Conservation (phyloP, 2,888 invertebrate species). For the Anorthoa munda region DNA sequence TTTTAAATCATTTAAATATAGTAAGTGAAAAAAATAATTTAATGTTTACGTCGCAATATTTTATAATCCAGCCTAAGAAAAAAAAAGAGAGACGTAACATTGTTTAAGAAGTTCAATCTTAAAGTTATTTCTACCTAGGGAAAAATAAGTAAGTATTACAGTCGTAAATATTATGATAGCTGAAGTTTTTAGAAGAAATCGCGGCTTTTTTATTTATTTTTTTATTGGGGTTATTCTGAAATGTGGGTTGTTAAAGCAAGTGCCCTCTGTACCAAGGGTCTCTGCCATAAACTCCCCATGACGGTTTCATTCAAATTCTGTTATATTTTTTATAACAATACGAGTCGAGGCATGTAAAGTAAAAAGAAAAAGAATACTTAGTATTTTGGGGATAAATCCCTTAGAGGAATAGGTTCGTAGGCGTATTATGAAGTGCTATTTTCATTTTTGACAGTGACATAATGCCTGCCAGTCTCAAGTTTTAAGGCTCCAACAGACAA, state of each 20-base stretch:
- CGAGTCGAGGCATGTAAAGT: not conserved
- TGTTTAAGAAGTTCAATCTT: conserved; percentile 28
- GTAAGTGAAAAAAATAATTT: not conserved
- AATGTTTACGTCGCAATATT: not conserved
- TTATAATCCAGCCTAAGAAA: not conserved
- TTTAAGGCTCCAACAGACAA: not conserved
- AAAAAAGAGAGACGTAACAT: not conserved
- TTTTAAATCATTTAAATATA: not conserved
- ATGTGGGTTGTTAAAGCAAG: not conserved
- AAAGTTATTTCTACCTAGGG: conserved; percentile 26
- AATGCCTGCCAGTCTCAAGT: not conserved
- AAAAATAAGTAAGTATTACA: conserved; percentile 38
- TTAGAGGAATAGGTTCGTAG: not conserved
- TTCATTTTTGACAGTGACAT: conserved; percentile 2
- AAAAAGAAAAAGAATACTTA: not conserved
- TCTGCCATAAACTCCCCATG: no score
- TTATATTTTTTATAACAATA: not conserved
- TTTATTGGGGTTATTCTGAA: not conserved
- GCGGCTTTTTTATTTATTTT: not conserved
- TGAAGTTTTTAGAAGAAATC: conserved; percentile 27
- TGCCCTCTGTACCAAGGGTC: no score
- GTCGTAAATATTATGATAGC: conserved; percentile 45
- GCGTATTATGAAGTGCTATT: conserved; percentile 5
- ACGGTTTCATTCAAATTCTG: not conserved
- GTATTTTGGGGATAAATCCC: not conserved